Conservation (phyloP, 2,113 vertebrate species). For the Diadophis punctatus region DNA sequence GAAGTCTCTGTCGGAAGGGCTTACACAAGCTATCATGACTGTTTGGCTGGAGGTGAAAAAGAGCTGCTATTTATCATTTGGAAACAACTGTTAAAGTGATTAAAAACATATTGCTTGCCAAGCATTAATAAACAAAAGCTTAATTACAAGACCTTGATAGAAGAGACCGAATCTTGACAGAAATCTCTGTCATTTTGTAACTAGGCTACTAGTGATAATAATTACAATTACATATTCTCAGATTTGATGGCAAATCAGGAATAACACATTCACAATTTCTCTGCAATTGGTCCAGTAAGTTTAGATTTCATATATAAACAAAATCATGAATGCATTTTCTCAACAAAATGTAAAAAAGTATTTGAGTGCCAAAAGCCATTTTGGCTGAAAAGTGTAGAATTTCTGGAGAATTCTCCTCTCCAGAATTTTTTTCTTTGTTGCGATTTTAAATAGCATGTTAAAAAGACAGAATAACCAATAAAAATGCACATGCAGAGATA, state of each 20-base stretch:
- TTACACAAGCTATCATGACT: conserved; percentile 96
- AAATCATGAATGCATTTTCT: not conserved
- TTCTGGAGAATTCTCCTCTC: not conserved
- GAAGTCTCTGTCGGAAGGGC: conserved; percentile 96
- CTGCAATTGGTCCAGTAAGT: not conserved
- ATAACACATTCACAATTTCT: not conserved
- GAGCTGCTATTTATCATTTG: conserved; percentile 20
- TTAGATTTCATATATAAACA: not conserved
- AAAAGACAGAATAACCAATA: not conserved
- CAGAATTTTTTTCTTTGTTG: not conserved
- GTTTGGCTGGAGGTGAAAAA: conserved; percentile 83
- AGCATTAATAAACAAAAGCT: not conserved
- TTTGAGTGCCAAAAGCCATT: not conserved
- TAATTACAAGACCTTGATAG: not conserved
- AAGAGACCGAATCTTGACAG: not conserved
- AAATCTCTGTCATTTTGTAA: not conserved
- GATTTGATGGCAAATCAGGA: not conserved
- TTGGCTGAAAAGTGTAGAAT: not conserved
- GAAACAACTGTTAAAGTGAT: not conserved
- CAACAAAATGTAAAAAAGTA: not conserved
- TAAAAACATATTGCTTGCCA: not conserved
- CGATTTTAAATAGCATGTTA: not conserved
- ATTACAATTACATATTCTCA: not conserved
- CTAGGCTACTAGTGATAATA: not conserved
- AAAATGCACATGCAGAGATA: not conserved